Conservation (phyloP, 2,888 invertebrate genomes). For the Itoplectis maculator region DNA sequence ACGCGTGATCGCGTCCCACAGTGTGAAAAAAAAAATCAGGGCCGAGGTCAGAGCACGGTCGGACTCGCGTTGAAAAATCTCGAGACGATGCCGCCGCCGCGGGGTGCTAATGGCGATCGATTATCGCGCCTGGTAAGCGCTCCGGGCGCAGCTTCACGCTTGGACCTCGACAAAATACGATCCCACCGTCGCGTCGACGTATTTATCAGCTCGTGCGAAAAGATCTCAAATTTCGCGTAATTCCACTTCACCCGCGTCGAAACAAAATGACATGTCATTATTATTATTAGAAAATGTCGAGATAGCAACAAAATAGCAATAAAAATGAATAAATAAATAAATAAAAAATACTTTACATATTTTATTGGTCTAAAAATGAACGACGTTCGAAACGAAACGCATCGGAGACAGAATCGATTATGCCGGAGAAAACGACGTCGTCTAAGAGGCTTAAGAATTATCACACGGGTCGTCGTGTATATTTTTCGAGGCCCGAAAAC, state of each 20-base stretch:
- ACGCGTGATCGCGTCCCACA: conserved; percentile 37
- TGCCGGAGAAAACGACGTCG: conserved; percentile 65
- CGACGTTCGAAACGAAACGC: conserved; percentile 45
- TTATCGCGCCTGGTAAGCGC: conserved; percentile 69
- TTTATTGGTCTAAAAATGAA: too few species aligned
- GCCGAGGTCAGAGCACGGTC: conserved; percentile 29
- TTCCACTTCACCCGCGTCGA: neutral
- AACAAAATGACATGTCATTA: neutral
- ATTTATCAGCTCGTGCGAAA: conserved; percentile 67
- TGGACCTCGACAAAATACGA: conserved; percentile 31
- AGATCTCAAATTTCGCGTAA: conserved; percentile 70
- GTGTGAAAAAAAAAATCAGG: conserved; percentile 10
- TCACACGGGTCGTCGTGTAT: conserved; percentile 59
- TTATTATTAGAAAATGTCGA: too few species aligned
- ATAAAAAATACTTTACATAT: too few species aligned
- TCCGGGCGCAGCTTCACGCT: conserved; percentile 48
- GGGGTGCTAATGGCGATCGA: conserved; percentile 78
- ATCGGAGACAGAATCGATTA: conserved; percentile 33
- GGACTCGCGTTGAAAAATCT: conserved; percentile 14
- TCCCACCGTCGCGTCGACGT: conserved; percentile 67
- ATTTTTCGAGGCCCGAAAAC: conserved; percentile 71
- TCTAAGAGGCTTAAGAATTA: conserved; percentile 80
- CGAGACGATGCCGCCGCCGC: conserved; percentile 60
- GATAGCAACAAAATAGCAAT: too few species aligned
- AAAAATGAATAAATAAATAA: too few species aligned